These are phyloP conservation scores for Scaeva pyrastri DNA, from an alignment of 2,888 invertebrate genomes.

Conservation along the genomic window DNA sequence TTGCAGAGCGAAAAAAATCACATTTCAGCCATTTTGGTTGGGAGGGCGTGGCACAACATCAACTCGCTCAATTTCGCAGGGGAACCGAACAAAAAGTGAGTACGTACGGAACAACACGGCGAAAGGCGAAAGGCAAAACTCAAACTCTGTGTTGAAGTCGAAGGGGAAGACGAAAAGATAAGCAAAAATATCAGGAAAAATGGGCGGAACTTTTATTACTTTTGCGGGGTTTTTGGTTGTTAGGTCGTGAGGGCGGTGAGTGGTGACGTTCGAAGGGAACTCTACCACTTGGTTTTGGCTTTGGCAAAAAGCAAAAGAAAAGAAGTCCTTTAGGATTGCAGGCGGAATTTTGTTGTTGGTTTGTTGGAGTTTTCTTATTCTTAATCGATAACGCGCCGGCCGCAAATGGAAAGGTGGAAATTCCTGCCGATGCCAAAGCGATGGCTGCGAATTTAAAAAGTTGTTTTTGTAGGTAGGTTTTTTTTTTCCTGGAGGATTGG, in stretches of 20 bases:
- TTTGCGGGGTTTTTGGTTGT: background rate
- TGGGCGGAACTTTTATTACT: constrained; percentile 68
- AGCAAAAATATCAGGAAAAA: constrained; percentile 59
- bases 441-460: constrained; percentile 72
- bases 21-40: constrained; percentile 74
- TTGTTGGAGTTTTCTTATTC: constrained; percentile 64
- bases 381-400: constrained; percentile 65
- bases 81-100: constrained; percentile 51
- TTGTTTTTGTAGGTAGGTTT: constrained; percentile 15
- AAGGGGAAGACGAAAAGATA: constrained; percentile 57
- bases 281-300: constrained; percentile 39
- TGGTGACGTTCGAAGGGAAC: background rate
- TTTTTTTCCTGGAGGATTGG: constrained; percentile 8
- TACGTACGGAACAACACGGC: constrained; percentile 34
- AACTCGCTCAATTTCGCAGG: constrained; percentile 69
- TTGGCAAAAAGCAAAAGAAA: constrained; percentile 47
- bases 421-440: constrained; percentile 63
- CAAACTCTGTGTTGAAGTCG: constrained; percentile 1
- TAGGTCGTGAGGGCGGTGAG: background rate
- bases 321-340: constrained; percentile 51
- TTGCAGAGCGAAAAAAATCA: constrained; percentile 53
- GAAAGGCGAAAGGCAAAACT: no score
- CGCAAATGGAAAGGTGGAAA: constrained; percentile 70
- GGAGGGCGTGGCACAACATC: constrained; percentile 67
- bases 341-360: constrained; percentile 24